phyloP scores from a whole-genome alignment of 1,140 invertebrate genomes.

The Drosophila ficusphila region DNA sequence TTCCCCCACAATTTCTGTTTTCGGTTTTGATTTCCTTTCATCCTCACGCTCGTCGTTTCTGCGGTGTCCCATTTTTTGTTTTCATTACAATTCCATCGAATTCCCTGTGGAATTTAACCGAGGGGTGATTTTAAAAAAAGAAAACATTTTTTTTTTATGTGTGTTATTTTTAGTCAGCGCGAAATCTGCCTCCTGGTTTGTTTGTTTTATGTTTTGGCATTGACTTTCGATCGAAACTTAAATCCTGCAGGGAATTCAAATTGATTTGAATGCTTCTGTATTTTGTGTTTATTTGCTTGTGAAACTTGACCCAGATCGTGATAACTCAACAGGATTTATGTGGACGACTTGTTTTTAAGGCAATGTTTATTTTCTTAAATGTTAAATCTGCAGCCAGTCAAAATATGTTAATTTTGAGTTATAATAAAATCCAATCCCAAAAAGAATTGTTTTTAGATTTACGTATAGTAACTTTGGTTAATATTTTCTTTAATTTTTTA shows the following conservation, averaged over 20 bases:
- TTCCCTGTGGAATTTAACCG: slow-evolving; percentile 16
- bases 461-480: no score
- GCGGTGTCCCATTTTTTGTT: slow-evolving; percentile 47
- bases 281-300: neutral
- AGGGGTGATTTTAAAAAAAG: slow-evolving; percentile 11
- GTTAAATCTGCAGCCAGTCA: no score
- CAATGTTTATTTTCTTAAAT: neutral
- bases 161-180: slow-evolving; percentile 67
- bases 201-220: slow-evolving; percentile 21
- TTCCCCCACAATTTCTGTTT: slow-evolving; percentile 23
- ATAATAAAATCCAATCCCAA: no score
- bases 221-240: slow-evolving; percentile 8
- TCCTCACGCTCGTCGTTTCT: slow-evolving; percentile 20
- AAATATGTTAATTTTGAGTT: no score
- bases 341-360: neutral
- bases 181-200: slow-evolving; percentile 22
- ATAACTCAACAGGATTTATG: neutral
- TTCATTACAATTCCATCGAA: slow-evolving; percentile 57
- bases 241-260: neutral
- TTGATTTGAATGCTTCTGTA: neutral
- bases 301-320: slow-evolving; percentile 11
- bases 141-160: slow-evolving; percentile 10
- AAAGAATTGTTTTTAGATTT: no score
- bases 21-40: slow-evolving; percentile 56
- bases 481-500: no score